Conservation (phyloP, 53 echinoderm and acorn worm species). For the Arbacia lixula region DNA sequence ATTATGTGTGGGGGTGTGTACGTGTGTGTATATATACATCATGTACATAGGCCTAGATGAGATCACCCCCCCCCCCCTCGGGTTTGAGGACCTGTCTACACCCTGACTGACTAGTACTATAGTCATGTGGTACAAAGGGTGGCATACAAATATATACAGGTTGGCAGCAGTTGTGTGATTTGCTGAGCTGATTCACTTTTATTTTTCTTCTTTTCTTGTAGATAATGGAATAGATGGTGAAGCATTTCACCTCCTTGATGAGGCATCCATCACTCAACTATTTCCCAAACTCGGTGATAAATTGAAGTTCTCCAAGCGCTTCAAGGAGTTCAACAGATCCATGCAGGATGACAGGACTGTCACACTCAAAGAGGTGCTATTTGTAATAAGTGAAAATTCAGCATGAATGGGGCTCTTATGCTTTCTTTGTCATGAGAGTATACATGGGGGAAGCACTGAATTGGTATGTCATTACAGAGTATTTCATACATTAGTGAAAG, state of each 20-base stretch:
- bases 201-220: slow-evolving; percentile 31
- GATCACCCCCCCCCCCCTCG: no score
- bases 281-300: slow-evolving; percentile 27
- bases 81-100: no score
- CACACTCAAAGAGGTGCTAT: slow-evolving; percentile 29
- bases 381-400: slow-evolving; percentile 18
- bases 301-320: slow-evolving; percentile 33
- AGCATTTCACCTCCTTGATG: no score
- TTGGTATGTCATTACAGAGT: slow-evolving; percentile 33
- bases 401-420: slow-evolving; percentile 33
- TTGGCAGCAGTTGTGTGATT: slow-evolving; percentile 23
- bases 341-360: slow-evolving; percentile 23
- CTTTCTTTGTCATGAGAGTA: slow-evolving; percentile 30
- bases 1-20: no score
- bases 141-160: slow-evolving; percentile 29
- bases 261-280: slow-evolving; percentile 31
- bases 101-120: no score
- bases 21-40: no score
- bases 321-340: slow-evolving; percentile 30
- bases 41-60: no score
- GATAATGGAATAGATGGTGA: slow-evolving; percentile 35
- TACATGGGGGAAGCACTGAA: slow-evolving; percentile 33
- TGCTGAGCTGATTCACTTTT: slow-evolving; percentile 39
- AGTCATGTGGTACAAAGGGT: slow-evolving; percentile 19
- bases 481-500: slow-evolving; percentile 32